Base-by-base conservation (phyloP, 2,888 invertebrate species). In the Acrobasis suavella region DNA sequence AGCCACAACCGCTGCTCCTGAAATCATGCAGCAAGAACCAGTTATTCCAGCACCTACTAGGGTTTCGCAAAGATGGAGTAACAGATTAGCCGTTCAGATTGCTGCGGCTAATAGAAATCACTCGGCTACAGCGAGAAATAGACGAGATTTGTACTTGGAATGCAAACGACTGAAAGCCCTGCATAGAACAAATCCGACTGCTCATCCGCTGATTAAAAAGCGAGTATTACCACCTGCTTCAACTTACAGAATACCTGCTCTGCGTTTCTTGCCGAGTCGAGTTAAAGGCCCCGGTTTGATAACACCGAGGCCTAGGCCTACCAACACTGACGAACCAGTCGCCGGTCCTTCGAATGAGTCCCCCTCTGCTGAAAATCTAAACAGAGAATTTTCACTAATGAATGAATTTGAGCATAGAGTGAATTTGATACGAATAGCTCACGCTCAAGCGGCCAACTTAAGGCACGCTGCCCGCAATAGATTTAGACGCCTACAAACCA, bases 81-180 rank as follows among this genome's bases (percentile, higher is more conserved):
- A 87, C 70, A 86, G 92, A 1, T 81, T 92, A 12, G 92, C 92
- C 0, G 90, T 92, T 7, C 91, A 90, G 72, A 92, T 92, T 67
- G 78, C 92, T 9, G 91, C 86, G 12, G 92, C 90, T 0, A 92
- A 93, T 65, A 83, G 88, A 72, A 92, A 92, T 73, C 82, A 77
- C 65, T 92, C 92, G 1, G 68, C 77, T 22, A 91, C 89, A 15
- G 92, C 92, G 2, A 80, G 85, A 62, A 85, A 78, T 62, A 78
- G 92, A 70, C 77, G 87, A 64, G 91, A 92, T 16, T 66, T 87
- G 16, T 92, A 92, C 66, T 66, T 87, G 58, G 89, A 91, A 71
- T 81, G 81, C 60, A 87, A 80, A 69, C 80, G 89, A 37, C 78
- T 81, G 62, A 90, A 88, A 75, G 92, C 92, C 14, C 74, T 92